These are phyloP conservation scores for Gallinago stenura DNA, from an alignment of 2,797 vertebrate species.

Conservation along the genomic window DNA sequence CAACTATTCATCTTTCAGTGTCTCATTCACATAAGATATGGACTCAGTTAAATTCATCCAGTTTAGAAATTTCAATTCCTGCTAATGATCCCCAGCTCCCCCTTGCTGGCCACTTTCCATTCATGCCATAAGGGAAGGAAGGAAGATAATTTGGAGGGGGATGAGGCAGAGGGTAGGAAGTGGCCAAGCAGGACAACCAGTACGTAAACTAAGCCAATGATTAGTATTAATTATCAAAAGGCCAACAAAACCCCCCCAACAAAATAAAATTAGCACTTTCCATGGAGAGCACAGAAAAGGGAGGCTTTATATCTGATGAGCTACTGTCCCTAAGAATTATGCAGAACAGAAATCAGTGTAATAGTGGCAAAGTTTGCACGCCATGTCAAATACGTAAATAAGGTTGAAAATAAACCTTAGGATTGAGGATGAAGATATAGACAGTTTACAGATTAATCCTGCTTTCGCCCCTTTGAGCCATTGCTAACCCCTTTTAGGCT, in stretches of 20 bases:
- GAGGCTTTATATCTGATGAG: background rate
- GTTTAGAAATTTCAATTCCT: background rate
- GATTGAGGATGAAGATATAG: background rate
- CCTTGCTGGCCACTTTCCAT: background rate
- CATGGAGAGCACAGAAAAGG: background rate
- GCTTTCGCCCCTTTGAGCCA: background rate
- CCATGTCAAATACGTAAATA: background rate
- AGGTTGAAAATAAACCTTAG: background rate
- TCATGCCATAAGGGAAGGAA: background rate
- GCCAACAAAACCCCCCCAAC: accelerated
- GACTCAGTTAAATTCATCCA: background rate
- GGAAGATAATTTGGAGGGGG: background rate
- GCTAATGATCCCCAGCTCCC: background rate
- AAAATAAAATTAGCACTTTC: background rate
- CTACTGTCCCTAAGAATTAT: background rate
- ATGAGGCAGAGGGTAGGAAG: background rate
- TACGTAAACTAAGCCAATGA: background rate
- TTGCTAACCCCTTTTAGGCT: background rate
- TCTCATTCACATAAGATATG: accelerated
- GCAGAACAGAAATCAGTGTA: background rate
- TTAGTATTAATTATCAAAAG: background rate
- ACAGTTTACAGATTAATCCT: background rate
- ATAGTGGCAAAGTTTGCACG: background rate
- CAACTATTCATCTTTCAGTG: background rate
- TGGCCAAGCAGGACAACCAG: background rate